Conservation (phyloP, 2,888 invertebrate genomes). For the Caenorhabditis sulstoni region DNA sequence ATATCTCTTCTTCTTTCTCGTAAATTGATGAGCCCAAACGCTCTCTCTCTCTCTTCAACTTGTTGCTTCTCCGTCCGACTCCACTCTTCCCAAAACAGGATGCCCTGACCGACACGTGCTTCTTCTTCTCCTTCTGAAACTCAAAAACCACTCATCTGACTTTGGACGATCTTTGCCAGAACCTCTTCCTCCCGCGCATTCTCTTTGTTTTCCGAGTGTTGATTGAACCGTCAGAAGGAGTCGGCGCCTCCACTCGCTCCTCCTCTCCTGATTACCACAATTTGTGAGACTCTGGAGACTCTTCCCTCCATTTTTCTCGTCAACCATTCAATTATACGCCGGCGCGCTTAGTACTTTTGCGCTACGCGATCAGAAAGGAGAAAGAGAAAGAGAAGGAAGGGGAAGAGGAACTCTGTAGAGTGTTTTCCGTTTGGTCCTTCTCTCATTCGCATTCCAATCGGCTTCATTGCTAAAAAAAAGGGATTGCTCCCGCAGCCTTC, state of each 20-base stretch:
- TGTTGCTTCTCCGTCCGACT: not conserved
- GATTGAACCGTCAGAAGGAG: conserved; percentile 8
- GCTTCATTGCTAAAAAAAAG: conserved; percentile 6
- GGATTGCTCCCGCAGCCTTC: not conserved
- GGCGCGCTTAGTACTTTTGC: conserved; percentile 45
- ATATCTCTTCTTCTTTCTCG: not conserved
- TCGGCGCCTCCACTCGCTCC: conserved; percentile 1
- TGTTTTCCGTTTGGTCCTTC: conserved; percentile 2
- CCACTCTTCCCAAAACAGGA: conserved; percentile 16
- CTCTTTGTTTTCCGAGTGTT: conserved; percentile 2
- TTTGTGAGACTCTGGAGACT: conserved; percentile 13
- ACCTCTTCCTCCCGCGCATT: conserved; percentile 9
- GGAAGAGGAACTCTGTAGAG: conserved; percentile 4
- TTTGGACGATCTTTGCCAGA: not conserved
- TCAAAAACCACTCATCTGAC: conserved; percentile 29
- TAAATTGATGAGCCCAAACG: conserved; percentile 37
- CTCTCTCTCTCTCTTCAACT: not conserved
- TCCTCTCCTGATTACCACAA: conserved; percentile 49
- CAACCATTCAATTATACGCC: conserved; percentile 51
- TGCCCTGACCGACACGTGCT: conserved; percentile 27
- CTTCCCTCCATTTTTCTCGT: not conserved
- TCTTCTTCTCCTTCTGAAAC: conserved; percentile 17
- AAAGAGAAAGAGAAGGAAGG: not conserved
- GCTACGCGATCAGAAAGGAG: not conserved
- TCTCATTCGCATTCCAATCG: conserved; percentile 9